A percentile compares a stretch with the other conserved stretches of the same genome.
Evolutionary conservation across 1,140 invertebrate genomes (phyloP).

Genomic region (Cheumatopsyche charites): DNA sequence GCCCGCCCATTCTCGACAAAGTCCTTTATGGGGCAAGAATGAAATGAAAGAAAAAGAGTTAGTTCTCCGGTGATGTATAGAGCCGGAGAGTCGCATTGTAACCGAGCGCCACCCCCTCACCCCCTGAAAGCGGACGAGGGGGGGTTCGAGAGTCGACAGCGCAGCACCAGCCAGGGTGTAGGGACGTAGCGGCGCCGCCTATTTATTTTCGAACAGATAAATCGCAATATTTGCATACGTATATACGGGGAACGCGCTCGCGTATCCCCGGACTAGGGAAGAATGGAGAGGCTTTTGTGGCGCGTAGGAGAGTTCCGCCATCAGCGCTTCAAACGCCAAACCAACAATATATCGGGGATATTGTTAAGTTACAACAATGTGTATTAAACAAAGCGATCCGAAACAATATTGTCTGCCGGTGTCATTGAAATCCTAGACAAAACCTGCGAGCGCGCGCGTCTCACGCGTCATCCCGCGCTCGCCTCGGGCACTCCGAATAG

Average conservation of each 20-base stretch:
- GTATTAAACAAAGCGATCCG: constrained; percentile 47
- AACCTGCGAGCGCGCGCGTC: constrained; percentile 32
- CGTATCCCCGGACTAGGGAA: constrained; percentile 40
- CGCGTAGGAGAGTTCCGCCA: constrained; percentile 33
- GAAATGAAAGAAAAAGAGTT: constrained; percentile 50
- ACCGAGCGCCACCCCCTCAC: constrained; percentile 12
- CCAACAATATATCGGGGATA: constrained; percentile 44
- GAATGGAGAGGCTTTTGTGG: constrained; percentile 48
- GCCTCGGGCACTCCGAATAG: constrained; percentile 12
- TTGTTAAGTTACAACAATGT: constrained; percentile 48
- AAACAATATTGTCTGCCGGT: constrained; percentile 49
- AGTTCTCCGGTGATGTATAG: constrained; percentile 49
- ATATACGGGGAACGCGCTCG: constrained; percentile 11
- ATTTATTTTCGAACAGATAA: constrained; percentile 49
- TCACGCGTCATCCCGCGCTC: constrained; percentile 18
- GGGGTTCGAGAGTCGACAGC: background rate
- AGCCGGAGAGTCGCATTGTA: constrained; percentile 45
- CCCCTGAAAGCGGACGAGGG: constrained; percentile 14
- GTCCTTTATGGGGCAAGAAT: constrained; percentile 50
- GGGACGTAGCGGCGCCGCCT: constrained; percentile 21
- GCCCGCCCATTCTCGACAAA: constrained; percentile 47
- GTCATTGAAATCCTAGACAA: constrained; percentile 48
- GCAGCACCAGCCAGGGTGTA: background rate
- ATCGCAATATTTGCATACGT: constrained; percentile 49
- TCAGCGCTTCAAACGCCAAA: constrained; percentile 36